These are phyloP conservation scores for Pseudomyrmex dendroicus DNA, from an alignment of 1,140 invertebrate genomes.

Conservation along the genomic window DNA sequence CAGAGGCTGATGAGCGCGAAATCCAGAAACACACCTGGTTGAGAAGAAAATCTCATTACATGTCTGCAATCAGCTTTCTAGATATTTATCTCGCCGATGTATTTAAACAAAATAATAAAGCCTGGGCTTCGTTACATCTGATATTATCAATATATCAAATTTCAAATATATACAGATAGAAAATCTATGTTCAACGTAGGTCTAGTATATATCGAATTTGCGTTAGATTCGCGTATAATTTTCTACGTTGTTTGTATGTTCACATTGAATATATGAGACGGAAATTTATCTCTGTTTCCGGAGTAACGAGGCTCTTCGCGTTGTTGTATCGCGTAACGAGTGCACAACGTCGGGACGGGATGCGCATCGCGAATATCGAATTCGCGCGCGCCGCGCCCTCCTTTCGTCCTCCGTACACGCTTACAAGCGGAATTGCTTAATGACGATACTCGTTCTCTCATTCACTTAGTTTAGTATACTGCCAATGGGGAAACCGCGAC, in stretches of 20 bases:
- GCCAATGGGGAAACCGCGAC: conserved; percentile 76
- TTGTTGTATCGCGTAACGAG: conserved; percentile 60
- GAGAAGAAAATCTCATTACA: neutral
- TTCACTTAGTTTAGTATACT: conserved; percentile 76
- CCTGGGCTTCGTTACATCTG: neutral
- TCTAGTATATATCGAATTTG: conserved; percentile 19
- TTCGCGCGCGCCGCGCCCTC: conserved; percentile 57
- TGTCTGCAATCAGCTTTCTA: neutral
- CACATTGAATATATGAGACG: conserved; percentile 9
- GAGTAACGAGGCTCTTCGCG: conserved; percentile 51
- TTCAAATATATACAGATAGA: neutral
- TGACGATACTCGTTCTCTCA: conserved; percentile 75
- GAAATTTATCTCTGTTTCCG: conserved; percentile 29
- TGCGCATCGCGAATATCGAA: conserved; percentile 62
- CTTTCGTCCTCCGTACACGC: conserved; percentile 62
- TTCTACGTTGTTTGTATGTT: conserved; percentile 27
- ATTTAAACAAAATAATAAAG: neutral
- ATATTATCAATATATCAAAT: conserved; percentile 1
- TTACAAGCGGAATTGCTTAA: conserved; percentile 74
- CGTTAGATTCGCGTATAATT: conserved; percentile 37
- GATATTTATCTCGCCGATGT: neutral
- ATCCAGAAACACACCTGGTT: neutral
- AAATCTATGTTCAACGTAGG: neutral
- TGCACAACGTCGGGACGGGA: conserved; percentile 10
- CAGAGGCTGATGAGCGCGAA: neutral